Base-by-base conservation (phyloP, 2,113 vertebrate genomes). In the Rhea americana region DNA sequence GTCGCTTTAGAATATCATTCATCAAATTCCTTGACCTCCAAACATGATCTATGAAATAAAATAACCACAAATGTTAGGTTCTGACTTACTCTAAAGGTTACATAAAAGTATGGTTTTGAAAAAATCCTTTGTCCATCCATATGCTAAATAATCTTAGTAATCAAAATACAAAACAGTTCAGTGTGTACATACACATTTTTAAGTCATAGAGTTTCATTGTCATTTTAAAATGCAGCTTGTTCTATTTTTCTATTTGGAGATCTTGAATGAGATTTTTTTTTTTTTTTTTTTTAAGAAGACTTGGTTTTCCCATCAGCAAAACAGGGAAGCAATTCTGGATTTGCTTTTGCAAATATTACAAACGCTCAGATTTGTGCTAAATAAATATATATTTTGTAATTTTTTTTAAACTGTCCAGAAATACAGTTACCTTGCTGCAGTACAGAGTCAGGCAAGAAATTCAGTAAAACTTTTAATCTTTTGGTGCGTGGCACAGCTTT, bases 81-180 rank as follows among this genome's bases (percentile, higher is more conserved):
- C 21, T 87, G 68, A 56, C 21, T 77, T 92, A 80, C 16, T 76
- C 10, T 48, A 65, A 75, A 72, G 9, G 10, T 39, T 78, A 75
- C 0, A 2, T 43, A 18, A 43, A 89, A 48, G 10, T 28, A n/a
- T 0, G 1, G 7, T 20, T 56, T 32, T 70, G 7, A 58, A 84
- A 81, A 75, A 62, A 39, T 3, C 37, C 11, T 48, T 56, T 58
- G 8, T 19, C 2, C 3, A 87, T 7, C 16, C 6, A 67, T 26
- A 59, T 8, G 47, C 28, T 37, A 67, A 83, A 65, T 35, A 88
- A 72, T 67, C 15, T 13, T 55, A 74, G 30, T 56, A 56, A 32
- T 25, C 17, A 74, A 85, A 7, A 1, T 3, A 39, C 20, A 77
- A 66, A 72, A 45, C 3, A 73, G 47, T 35, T 65, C 24, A 45